phyloP scores from a whole-genome alignment of 2,113 vertebrate genomes.

The Ovibos moschatus region DNA sequence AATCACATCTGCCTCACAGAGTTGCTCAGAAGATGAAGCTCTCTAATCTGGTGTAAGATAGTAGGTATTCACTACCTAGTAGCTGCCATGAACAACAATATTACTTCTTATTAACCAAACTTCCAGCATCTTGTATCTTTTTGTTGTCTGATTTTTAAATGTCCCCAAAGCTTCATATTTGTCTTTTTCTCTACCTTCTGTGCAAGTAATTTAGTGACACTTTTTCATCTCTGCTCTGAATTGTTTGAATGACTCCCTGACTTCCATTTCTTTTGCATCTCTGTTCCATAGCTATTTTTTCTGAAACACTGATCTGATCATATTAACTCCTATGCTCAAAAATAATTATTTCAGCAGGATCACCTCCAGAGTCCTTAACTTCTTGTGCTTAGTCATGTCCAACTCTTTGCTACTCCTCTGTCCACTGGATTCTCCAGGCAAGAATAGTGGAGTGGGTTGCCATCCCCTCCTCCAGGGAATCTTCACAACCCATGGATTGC shows the following conservation, averaged over 20 bases:
- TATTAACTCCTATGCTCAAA: background rate
- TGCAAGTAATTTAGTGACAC: background rate
- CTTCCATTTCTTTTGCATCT: background rate
- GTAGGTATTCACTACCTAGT: background rate
- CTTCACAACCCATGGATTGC: accelerated
- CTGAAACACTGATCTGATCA: background rate
- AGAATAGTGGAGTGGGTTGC: background rate
- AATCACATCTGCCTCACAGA: background rate
- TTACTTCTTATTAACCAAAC: constrained; percentile 46
- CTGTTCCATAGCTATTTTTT: background rate
- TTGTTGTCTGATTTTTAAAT: constrained; percentile 26
- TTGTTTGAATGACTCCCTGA: background rate
- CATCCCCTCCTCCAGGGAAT: background rate
- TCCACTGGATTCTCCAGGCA: background rate
- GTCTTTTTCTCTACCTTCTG: background rate
- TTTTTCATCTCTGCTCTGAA: background rate
- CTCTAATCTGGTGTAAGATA: constrained; percentile 22
- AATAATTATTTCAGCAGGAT: background rate
- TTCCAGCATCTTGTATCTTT: background rate
- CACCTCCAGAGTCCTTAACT: background rate
- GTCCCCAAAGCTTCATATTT: background rate
- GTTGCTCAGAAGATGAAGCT: constrained; percentile 26
- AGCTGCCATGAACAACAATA: constrained; percentile 24
- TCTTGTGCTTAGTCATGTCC: background rate
- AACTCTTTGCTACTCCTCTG: background rate